phyloP scores from a whole-genome alignment of 2,113 vertebrate species.

The Plectropomus leopardus region DNA sequence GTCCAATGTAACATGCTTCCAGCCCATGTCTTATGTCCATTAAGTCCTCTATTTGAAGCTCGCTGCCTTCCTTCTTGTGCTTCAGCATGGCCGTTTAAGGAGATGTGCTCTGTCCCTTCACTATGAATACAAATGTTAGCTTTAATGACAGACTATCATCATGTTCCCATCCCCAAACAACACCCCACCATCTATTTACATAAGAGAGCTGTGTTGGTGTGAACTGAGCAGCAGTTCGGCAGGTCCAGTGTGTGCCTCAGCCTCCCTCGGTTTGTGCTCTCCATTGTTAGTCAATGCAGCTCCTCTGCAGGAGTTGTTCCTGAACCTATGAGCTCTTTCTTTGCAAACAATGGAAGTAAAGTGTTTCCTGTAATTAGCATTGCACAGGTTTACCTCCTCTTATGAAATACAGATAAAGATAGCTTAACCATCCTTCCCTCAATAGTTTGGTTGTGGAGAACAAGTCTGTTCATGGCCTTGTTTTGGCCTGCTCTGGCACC shows the following conservation, averaged over 20 bases:
- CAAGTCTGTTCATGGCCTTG: constrained; percentile 32
- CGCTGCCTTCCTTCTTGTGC: constrained; percentile 4
- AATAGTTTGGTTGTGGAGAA: constrained; percentile 23
- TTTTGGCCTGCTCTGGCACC: constrained; percentile 30
- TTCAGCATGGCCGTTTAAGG: constrained; percentile 43
- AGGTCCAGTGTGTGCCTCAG: constrained; percentile 25
- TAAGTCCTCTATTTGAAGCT: background rate
- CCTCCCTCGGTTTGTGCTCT: constrained; percentile 31
- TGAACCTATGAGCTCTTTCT: constrained; percentile 48
- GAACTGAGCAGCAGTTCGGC: constrained; percentile 39
- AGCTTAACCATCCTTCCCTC: constrained; percentile 10
- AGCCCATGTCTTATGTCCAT: background rate
- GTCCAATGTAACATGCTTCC: background rate
- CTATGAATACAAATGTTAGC: constrained; percentile 72
- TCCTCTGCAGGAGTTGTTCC: constrained; percentile 58
- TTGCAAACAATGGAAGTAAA: constrained; percentile 59
- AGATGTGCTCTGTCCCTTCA: constrained; percentile 44
- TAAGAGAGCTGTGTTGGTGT: constrained; percentile 51
- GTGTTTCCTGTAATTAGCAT: constrained; percentile 74
- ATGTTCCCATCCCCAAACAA: constrained; percentile 55
- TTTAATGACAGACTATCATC: constrained; percentile 69
- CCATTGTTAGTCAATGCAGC: constrained; percentile 59
- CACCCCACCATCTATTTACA: constrained; percentile 55
- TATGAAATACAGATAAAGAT: constrained; percentile 41
- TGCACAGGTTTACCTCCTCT: constrained; percentile 33